Base-by-base conservation (phyloP, 2,113 vertebrate species). In the Callorhinus ursinus region DNA sequence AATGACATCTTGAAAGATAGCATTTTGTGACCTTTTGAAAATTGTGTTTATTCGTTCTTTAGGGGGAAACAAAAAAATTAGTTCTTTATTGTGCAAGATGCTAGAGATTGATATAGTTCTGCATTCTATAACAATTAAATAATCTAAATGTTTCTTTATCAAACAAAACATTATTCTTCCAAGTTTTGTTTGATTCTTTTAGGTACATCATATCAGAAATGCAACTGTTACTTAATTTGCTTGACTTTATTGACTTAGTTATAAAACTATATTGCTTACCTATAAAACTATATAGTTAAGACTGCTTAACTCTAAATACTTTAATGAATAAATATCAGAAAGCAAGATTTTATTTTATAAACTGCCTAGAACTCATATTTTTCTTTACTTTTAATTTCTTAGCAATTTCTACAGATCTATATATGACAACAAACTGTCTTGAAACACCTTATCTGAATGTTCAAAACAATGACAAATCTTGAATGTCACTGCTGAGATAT, bases 301-400 rank as follows among this genome's bases (percentile, higher is more conserved):
- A 88, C 63, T 88, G 26, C 15, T 65, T 88, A 61, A 69, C 51
- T 88, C 71, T 46, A 86, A 53, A 22, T 59, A 76, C 49, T 69
- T 92, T 69, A 87, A 87, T 76, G 15, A 76, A 42, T n/a, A 86
- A 85, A 69, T 74, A 36, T 69, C 16, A 82, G 77, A 96, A 95
- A 61, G n/a, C 13, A 90, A 87, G 42, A 65, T 79, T 93, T 65
- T 65, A 82, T 61, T 82, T 96, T 93, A 67, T 65, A 72, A 89
- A 79, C 26, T 87, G 7, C 7, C 33, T 77, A 80, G 14, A 91
- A 74, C 24, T 84, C 39, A 49, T 33, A 12, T 65, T 72, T 95
- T 79, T 77, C 12, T 82, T 61, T 33, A 57, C 42, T 92, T 91
- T 81, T 22, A 67, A 74, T 93, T 65, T 83, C 6, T 49, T 76